Percentiles rank a stretch among this genome's conserved stretches.
These are phyloP conservation scores for Conops quadrifasciatus DNA, from an alignment of 2,888 invertebrate species.

Conservation along the genomic window DNA sequence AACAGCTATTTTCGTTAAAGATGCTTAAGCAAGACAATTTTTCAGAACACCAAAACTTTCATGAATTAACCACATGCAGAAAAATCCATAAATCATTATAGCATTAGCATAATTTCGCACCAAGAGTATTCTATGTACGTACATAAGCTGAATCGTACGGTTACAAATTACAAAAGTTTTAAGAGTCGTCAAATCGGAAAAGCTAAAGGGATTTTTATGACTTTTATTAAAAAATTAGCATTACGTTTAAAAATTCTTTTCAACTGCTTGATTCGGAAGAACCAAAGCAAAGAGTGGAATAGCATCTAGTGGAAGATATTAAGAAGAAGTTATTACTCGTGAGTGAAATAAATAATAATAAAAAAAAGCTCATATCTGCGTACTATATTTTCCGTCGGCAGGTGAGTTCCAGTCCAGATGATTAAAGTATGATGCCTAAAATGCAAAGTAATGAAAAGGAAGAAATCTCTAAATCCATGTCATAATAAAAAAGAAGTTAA, in stretches of 20 bases:
- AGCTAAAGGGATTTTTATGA: conserved; percentile 76
- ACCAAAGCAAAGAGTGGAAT: not conserved
- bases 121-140: conserved; percentile 42
- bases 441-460: conserved; percentile 55
- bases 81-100: conserved; percentile 28
- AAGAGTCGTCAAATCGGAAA: conserved; percentile 69
- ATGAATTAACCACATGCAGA: conserved; percentile 16
- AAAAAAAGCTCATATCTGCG: conserved; percentile 33
- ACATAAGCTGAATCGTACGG: conserved; percentile 19
- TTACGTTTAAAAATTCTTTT: not conserved
- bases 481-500: conserved; percentile 41
- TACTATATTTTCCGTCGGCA: conserved; percentile 56
- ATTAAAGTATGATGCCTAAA: conserved; percentile 56
- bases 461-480: conserved; percentile 45
- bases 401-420: conserved; percentile 61
- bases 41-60: conserved; percentile 10
- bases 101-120: conserved; percentile 37
- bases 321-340: not conserved
- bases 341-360: conserved; percentile 32
- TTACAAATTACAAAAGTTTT: conserved; percentile 28
- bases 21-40: conserved; percentile 10
- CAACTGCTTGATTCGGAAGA: not conserved
- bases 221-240: not conserved
- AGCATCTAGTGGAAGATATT: conserved; percentile 20
- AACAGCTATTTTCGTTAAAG: not conserved